Percentiles rank a stretch among this genome's conserved stretches.
Evolutionary conservation across 2,797 vertebrate genomes (phyloP).

Genomic region (Phaenicophaeus curvirostris): DNA sequence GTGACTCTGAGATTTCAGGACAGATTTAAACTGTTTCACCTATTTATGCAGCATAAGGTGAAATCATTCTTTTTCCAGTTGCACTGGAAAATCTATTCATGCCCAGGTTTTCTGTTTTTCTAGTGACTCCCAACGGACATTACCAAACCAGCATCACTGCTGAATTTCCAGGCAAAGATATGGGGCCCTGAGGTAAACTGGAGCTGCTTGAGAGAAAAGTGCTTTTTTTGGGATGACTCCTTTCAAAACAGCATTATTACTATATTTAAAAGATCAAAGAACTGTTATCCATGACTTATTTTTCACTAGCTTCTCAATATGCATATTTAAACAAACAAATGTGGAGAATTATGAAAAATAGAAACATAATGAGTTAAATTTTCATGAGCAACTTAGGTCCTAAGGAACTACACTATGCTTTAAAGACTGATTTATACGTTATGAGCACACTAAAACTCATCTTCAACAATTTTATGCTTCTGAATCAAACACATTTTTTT

Average conservation of each 20-base stretch:
- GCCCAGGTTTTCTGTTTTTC: slow-evolving; percentile 42
- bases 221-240: not conserved
- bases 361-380: not conserved
- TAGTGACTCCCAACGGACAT: slow-evolving; percentile 10
- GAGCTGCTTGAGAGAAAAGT: not conserved
- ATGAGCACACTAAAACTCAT: not conserved
- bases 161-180: slow-evolving; percentile 40
- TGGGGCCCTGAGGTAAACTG: not conserved
- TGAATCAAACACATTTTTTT: not conserved
- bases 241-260: not conserved
- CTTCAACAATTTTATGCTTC: not conserved
- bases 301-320: not conserved
- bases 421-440: not conserved
- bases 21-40: not conserved
- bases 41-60: not conserved
- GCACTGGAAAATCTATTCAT: slow-evolving; percentile 32
- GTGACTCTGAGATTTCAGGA: not conserved
- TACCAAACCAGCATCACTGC: not conserved
- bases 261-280: not conserved
- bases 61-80: slow-evolving; percentile 64
- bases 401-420: not conserved
- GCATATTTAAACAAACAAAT: not conserved
- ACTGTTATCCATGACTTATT: not conserved
- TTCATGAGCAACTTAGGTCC: not conserved
- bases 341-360: not conserved